Conservation (phyloP, 1,140 invertebrate species). For the Cepaea nemoralis region DNA sequence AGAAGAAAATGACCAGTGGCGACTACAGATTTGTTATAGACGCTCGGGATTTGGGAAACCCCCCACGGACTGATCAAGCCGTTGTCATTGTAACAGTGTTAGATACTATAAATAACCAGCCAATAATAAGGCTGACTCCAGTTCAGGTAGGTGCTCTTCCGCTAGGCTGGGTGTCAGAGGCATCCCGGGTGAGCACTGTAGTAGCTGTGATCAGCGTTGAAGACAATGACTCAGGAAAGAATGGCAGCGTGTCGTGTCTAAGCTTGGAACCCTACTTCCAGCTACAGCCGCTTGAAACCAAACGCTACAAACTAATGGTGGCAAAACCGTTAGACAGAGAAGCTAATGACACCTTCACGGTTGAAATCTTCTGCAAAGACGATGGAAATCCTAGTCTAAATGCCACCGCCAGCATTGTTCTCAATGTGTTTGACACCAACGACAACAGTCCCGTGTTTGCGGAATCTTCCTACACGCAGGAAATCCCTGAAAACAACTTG, state of each 20-base stretch:
- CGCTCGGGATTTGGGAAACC: conserved; percentile 72
- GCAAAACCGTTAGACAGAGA: conserved; percentile 52
- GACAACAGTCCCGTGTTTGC: conserved; percentile 57
- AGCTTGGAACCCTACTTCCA: conserved; percentile 53
- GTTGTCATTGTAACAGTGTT: conserved; percentile 78
- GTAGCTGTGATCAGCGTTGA: conserved; percentile 59
- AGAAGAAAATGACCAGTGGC: conserved; percentile 28
- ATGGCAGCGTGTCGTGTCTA: conserved; percentile 58
- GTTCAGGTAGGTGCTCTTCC: conserved; percentile 58
- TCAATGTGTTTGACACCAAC: conserved; percentile 59
- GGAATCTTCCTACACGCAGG: conserved; percentile 40
- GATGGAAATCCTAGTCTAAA: conserved; percentile 54
- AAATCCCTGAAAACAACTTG: conserved; percentile 45
- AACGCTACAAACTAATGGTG: conserved; percentile 58
- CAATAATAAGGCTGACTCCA: conserved; percentile 80
- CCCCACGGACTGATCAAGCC: conserved; percentile 74
- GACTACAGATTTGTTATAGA: conserved; percentile 72
- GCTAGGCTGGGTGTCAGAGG: conserved; percentile 49
- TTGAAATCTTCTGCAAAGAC: conserved; percentile 56
- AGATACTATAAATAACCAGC: conserved; percentile 93
- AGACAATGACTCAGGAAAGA: conserved; percentile 59
- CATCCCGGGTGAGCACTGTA: conserved; percentile 69
- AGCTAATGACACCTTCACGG: conserved; percentile 43
- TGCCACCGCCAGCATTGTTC: conserved; percentile 47
- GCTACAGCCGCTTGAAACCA: conserved; percentile 52